Percentiles rank a stretch among this genome's conserved stretches.
Evolutionary conservation across 2,113 vertebrate species (phyloP).

Genomic region (Pionites leucogaster): DNA sequence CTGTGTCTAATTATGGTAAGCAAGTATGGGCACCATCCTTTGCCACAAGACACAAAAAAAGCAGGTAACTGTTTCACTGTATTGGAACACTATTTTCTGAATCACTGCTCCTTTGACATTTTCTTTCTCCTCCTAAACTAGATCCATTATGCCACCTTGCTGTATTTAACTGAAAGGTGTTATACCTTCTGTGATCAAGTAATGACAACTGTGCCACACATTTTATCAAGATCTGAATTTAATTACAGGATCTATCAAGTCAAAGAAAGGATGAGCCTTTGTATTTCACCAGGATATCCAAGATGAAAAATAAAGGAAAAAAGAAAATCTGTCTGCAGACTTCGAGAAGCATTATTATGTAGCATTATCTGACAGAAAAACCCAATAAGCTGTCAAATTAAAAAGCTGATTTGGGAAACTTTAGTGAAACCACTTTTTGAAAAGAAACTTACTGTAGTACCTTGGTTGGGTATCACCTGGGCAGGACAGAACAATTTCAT

Average conservation of each 20-base stretch:
- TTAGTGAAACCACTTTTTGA: slow-evolving; percentile 14
- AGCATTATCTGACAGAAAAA: slow-evolving; percentile 33
- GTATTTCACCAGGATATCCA: slow-evolving; percentile 30
- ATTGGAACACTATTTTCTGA: slow-evolving; percentile 22
- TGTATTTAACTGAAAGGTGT: slow-evolving; percentile 46
- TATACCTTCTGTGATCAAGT: slow-evolving; percentile 42
- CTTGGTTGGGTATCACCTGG: slow-evolving; percentile 1
- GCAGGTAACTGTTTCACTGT: neutral
- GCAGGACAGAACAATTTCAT: neutral
- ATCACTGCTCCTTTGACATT: slow-evolving; percentile 44
- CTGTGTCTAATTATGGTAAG: neutral
- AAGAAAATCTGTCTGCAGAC: neutral
- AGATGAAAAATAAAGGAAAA: slow-evolving; percentile 20
- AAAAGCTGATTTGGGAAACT: slow-evolving; percentile 43
- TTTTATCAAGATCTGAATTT: slow-evolving; percentile 55
- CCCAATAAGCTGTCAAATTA: slow-evolving; percentile 46
- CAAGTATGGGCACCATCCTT: neutral
- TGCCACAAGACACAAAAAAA: neutral
- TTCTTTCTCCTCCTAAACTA: neutral
- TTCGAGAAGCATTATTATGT: slow-evolving; percentile 13
- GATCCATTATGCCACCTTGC: slow-evolving; percentile 7
- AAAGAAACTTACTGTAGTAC: neutral
- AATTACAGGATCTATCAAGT: slow-evolving; percentile 58
- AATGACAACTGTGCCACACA: slow-evolving; percentile 40
- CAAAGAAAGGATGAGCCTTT: slow-evolving; percentile 38